Base-by-base conservation (phyloP, 2,797 vertebrate species). In the Oryzias sinensis region DNA sequence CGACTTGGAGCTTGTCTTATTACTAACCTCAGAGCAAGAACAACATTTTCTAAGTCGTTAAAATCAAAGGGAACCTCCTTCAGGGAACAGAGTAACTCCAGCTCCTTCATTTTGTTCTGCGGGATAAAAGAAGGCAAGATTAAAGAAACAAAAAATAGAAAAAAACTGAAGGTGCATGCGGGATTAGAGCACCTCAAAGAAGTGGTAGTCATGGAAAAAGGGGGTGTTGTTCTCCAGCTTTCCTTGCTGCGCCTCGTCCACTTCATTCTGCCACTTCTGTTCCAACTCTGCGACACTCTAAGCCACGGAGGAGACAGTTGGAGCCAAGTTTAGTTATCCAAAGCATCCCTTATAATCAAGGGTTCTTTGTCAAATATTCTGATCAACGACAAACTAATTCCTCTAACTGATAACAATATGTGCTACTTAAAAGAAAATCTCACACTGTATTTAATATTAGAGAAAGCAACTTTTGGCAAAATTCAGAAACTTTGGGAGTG, bases 161-260 rank as follows among this genome's bases (percentile, higher is more conserved):
- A 18, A 5, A n/a, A 44, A 44, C 43, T 44, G 43, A 17, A 17
- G 33, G 25, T 52, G 41, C 47, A 60, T 40, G 22, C 17, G n/a
- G 49, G 9, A 24, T 41, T 22, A 72, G 37, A 8, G 20, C 70
- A 97, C 97, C 95, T 99, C 97, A 27, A 94, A 98, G 79, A 98
- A 99, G 74, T 99, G 97, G 85, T 98, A 99, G 81, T 99, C 97
- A 0, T 97, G 95, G 72, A 99, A 99, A 85, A 99, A 99, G 2
- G 97, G 96, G 50, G 92, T 81, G 20, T 94, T 97, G 89, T 95
- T 97, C 86, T 98, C 97, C 82, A 98, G 90, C 64, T 96, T 99
- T 44, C 95, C 96, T 15, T 98, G 95, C 65, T 92, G 89, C 53
- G 96, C 95, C 41, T 99, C 97, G 40, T 98, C 96, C 37, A 95